phyloP scores from a whole-genome alignment of 2,888 invertebrate species.

The Latheticus oryzae region DNA sequence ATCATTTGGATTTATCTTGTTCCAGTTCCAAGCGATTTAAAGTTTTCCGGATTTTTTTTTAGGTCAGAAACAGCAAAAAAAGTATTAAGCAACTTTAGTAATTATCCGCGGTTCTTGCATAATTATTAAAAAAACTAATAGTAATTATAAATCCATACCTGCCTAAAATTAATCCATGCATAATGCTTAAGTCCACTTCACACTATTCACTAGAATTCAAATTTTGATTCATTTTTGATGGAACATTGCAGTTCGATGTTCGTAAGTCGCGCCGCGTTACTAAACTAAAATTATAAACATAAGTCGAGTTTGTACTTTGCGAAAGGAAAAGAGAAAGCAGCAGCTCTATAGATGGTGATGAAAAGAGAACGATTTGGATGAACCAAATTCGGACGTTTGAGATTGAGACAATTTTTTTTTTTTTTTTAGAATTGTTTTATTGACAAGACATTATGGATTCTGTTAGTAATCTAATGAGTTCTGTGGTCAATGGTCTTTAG shows the following conservation, averaged over 20 bases:
- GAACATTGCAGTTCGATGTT: conserved; percentile 28
- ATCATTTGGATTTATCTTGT: conserved; percentile 20
- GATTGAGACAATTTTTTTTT: no score
- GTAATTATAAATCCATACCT: conserved; percentile 23
- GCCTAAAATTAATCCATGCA: conserved; percentile 42
- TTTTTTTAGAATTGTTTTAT: no score
- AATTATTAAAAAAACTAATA: conserved; percentile 1
- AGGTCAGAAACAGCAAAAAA: no score
- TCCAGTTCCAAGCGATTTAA: conserved; percentile 20
- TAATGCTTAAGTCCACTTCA: conserved; percentile 11
- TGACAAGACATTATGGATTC: no score
- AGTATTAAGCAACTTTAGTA: background rate
- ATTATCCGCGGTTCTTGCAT: no score
- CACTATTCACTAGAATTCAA: conserved; percentile 7
- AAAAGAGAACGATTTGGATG: conserved; percentile 41
- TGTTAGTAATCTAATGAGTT: no score
- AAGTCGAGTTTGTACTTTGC: conserved; percentile 39
- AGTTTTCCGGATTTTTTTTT: conserved; percentile 23
- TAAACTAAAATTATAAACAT: conserved; percentile 48
- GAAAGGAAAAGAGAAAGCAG: conserved; percentile 50
- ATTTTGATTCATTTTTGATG: background rate
- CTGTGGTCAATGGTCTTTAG: no score
- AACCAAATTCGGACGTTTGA: no score
- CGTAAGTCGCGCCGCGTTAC: conserved; percentile 43
- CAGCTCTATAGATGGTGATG: conserved; percentile 47